A percentile compares a stretch with the other conserved stretches of the same genome.
These are phyloP conservation scores for Anguilla rostrata DNA, from an alignment of 2,113 vertebrate genomes.

Conservation along the genomic window DNA sequence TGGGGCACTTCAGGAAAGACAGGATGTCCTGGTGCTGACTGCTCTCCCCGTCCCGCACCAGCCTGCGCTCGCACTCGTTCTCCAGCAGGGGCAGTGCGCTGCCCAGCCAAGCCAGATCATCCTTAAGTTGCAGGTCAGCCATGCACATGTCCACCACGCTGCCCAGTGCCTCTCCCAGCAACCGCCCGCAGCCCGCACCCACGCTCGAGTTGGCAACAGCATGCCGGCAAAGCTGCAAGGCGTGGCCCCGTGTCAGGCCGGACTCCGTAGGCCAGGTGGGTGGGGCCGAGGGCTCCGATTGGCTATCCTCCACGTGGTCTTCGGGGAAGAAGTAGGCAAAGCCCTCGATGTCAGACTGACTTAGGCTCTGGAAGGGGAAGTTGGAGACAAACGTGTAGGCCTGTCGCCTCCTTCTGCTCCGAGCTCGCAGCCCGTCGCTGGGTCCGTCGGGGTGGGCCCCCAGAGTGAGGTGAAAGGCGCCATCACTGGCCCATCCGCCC, in stretches of 20 bases:
- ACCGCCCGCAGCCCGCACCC: constrained; percentile 64
- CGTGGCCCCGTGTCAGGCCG: constrained; percentile 67
- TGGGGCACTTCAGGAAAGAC: constrained; percentile 74
- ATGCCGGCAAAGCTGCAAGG: constrained; percentile 63
- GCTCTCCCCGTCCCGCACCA: constrained; percentile 69
- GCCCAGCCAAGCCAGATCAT: constrained; percentile 76
- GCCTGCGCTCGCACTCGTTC: constrained; percentile 87
- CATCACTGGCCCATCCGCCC: not conserved
- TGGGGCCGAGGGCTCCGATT: constrained; percentile 51
- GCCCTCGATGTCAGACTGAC: constrained; percentile 68
- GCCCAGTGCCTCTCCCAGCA: constrained; percentile 61
- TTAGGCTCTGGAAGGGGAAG: constrained; percentile 67
- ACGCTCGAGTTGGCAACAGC: constrained; percentile 75
- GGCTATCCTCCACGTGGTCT: constrained; percentile 69
- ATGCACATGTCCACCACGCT: constrained; percentile 74
- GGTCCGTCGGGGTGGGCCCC: constrained; percentile 6
- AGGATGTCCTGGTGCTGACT: constrained; percentile 58
- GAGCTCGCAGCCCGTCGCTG: constrained; percentile 4
- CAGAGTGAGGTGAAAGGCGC: not conserved
- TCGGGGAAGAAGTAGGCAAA: constrained; percentile 88
- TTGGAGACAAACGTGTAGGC: constrained; percentile 54
- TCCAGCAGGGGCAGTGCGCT: constrained; percentile 80
- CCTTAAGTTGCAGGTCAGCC: constrained; percentile 81
- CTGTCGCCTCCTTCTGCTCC: constrained; percentile 58
- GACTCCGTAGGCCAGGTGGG: constrained; percentile 81